A percentile compares a stretch with the other conserved stretches of the same genome.
phyloP scores from a whole-genome alignment of 2,888 invertebrate species.

The Horisme vitalbata region DNA sequence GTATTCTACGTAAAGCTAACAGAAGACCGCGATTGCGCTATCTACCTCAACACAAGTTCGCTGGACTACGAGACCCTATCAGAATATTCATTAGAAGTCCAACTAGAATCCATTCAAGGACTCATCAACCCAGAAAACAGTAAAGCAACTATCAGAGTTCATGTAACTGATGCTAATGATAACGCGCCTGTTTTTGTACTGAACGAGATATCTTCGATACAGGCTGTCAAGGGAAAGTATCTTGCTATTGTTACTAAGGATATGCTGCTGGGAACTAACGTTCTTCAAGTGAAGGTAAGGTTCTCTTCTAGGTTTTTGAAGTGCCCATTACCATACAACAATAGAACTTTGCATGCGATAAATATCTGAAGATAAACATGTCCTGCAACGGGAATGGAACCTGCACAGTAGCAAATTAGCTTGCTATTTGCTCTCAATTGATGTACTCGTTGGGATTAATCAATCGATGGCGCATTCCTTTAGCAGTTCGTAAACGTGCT shows the following conservation, averaged over 20 bases:
- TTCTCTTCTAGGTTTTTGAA: not conserved
- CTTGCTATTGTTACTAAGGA: conserved; percentile 90
- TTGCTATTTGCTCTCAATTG: too few species aligned
- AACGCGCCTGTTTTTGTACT: conserved; percentile 92
- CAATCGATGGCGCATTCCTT: too few species aligned
- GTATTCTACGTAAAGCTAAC: conserved; percentile 89
- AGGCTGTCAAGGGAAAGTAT: conserved; percentile 86
- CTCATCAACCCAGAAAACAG: conserved; percentile 90
- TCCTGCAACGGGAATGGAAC: too few species aligned
- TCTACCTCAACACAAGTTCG: conserved; percentile 86
- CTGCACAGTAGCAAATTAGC: too few species aligned
- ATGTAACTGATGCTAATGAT: conserved; percentile 94
- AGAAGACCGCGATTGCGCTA: conserved; percentile 91
- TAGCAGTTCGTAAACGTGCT: too few species aligned
- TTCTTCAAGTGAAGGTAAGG: conserved; percentile 88
- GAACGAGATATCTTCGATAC: conserved; percentile 81
- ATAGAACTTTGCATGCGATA: too few species aligned
- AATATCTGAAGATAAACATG: too few species aligned
- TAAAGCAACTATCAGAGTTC: conserved; percentile 89
- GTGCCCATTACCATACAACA: too few species aligned
- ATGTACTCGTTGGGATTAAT: too few species aligned
- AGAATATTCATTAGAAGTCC: conserved; percentile 89
- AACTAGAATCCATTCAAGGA: conserved; percentile 90
- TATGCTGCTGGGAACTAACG: conserved; percentile 88
- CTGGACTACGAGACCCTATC: conserved; percentile 91